phyloP scores from a whole-genome alignment of 2,888 invertebrate genomes.

The Punctoribates punctum region DNA sequence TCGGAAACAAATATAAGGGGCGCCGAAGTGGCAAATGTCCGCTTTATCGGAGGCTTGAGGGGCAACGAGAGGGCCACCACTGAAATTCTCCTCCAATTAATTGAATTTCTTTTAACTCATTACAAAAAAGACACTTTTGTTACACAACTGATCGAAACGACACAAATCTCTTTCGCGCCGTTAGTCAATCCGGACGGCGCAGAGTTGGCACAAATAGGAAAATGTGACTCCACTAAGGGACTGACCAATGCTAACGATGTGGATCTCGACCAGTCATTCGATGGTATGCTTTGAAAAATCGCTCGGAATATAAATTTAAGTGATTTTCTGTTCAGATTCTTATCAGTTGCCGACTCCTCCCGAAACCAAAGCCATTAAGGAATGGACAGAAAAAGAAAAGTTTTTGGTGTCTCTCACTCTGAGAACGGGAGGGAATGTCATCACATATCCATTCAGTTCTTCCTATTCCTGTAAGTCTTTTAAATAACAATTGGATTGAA shows the following conservation, averaged over 20 bases:
- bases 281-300: slow-evolving; percentile 29
- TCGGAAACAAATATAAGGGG: slow-evolving; percentile 37
- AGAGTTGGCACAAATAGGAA: neutral
- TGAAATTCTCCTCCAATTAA: slow-evolving; percentile 53
- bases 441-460: slow-evolving; percentile 27
- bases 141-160: slow-evolving; percentile 47
- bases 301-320: neutral
- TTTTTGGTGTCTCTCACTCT: neutral
- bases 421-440: slow-evolving; percentile 24
- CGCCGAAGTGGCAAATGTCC: slow-evolving; percentile 49
- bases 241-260: slow-evolving; percentile 23
- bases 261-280: slow-evolving; percentile 42
- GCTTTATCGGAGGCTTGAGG: slow-evolving; percentile 52
- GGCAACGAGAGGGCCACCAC: slow-evolving; percentile 54
- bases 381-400: slow-evolving; percentile 41
- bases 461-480: slow-evolving; percentile 8
- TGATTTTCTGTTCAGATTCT: neutral
- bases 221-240: slow-evolving; percentile 36
- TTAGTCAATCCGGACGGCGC: slow-evolving; percentile 43
- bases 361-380: slow-evolving; percentile 43
- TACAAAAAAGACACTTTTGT: slow-evolving; percentile 51
- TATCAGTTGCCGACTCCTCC: neutral
- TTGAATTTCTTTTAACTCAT: slow-evolving; percentile 51
- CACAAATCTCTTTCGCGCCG: slow-evolving; percentile 45
- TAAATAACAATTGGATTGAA: neutral